Conservation (phyloP, 2,888 invertebrate genomes). For the Eumerus sabulonum region DNA sequence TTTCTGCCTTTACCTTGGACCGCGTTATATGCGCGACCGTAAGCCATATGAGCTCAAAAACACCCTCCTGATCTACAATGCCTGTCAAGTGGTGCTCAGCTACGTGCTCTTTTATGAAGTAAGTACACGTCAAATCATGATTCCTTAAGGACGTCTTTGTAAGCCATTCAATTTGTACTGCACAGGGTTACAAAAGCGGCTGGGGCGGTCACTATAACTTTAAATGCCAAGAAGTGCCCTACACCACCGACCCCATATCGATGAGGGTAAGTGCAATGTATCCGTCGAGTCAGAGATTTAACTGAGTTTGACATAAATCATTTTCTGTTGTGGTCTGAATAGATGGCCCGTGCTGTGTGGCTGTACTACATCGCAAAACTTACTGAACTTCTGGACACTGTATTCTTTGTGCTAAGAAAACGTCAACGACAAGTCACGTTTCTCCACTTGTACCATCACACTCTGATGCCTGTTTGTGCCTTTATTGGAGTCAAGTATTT, state of each 20-base stretch:
- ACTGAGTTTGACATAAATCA: conserved; percentile 13
- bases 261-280: conserved; percentile 79
- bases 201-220: conserved; percentile 84
- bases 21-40: conserved; percentile 91
- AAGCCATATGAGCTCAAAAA: conserved; percentile 91
- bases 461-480: conserved; percentile 84
- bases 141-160: neutral
- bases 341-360: conserved; percentile 79
- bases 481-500: conserved; percentile 86
- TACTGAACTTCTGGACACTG: conserved; percentile 78
- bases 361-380: conserved; percentile 79
- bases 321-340: conserved; percentile 31
- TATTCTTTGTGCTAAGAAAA: conserved; percentile 92
- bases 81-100: conserved; percentile 91
- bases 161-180: conserved; percentile 2
- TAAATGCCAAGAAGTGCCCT: conserved; percentile 86
- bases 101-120: conserved; percentile 88
- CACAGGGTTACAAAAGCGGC: conserved; percentile 80
- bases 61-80: conserved; percentile 91
- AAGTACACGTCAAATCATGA: conserved; percentile 65
- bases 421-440: conserved; percentile 90
- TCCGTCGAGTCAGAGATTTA: no score
- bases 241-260: conserved; percentile 82
- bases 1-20: conserved; percentile 89
- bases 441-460: conserved; percentile 92